phyloP scores from a whole-genome alignment of 1,140 invertebrate genomes.

The Drosophila funebris region DNA sequence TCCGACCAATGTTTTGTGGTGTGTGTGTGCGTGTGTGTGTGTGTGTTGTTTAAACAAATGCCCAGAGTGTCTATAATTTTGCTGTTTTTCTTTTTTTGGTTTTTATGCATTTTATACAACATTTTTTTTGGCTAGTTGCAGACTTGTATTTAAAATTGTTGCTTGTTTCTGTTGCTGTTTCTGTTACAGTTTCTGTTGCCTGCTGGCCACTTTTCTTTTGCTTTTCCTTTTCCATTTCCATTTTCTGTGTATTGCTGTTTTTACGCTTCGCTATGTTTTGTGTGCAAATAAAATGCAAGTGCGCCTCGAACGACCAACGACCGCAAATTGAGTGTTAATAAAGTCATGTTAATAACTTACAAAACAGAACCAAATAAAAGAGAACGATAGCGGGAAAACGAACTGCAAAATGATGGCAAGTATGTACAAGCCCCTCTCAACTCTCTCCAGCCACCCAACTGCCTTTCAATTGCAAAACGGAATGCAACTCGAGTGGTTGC shows the following conservation, averaged over 20 bases:
- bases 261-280: conserved; percentile 43
- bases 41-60: conserved; percentile 68
- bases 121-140: conserved; percentile 36
- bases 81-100: conserved; percentile 34
- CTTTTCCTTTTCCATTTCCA: background rate
- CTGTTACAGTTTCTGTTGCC: background rate
- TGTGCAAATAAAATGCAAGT: conserved; percentile 73
- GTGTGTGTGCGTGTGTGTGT: conserved; percentile 52
- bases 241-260: conserved; percentile 32
- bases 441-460: background rate
- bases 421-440: background rate
- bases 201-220: background rate
- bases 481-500: background rate
- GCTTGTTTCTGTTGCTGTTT: background rate
- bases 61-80: conserved; percentile 70
- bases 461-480: background rate
- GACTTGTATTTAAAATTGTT: conserved; percentile 48
- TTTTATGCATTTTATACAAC: background rate
- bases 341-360: conserved; percentile 80
- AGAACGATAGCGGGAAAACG: background rate
- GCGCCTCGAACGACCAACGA: conserved; percentile 51
- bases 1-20: conserved; percentile 52
- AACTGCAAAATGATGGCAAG: background rate
- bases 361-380: conserved; percentile 22
- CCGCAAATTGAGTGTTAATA: conserved; percentile 81